Conservation (phyloP, 1,140 invertebrate genomes). For the Sitophilus oryzae region DNA sequence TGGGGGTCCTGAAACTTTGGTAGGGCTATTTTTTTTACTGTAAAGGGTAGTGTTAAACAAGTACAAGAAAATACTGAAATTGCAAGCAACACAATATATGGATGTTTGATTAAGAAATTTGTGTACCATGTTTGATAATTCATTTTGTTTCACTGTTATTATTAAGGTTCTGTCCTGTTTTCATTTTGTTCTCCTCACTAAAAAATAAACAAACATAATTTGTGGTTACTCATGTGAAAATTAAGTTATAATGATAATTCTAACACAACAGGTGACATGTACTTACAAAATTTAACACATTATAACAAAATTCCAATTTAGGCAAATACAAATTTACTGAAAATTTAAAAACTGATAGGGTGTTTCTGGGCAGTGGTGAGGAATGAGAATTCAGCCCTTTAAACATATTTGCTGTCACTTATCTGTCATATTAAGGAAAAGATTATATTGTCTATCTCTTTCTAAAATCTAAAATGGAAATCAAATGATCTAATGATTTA, state of each 20-base stretch:
- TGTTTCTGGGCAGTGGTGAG: background rate
- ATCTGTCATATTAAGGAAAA: background rate
- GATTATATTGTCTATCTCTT: too few relatives aligned
- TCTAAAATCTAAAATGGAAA: too few relatives aligned
- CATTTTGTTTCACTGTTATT: slow-evolving; percentile 3
- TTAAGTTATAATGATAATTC: background rate
- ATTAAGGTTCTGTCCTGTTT: background rate
- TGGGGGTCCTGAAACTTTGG: slow-evolving; percentile 41
- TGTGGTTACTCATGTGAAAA: background rate
- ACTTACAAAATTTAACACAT: background rate
- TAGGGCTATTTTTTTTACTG: slow-evolving; percentile 28
- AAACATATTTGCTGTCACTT: background rate
- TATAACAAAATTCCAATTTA: background rate
- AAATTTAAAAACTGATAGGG: background rate
- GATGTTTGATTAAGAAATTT: slow-evolving; percentile 38
- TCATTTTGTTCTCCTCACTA: background rate
- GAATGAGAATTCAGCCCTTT: background rate
- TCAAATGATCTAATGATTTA: too few relatives aligned
- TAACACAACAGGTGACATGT: background rate
- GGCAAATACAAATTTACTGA: background rate
- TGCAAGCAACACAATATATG: slow-evolving; percentile 34
- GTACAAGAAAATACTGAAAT: slow-evolving; percentile 36
- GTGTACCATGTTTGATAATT: slow-evolving; percentile 26
- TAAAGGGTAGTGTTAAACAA: slow-evolving; percentile 38
- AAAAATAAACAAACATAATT: background rate